phyloP scores from a whole-genome alignment of 2,888 invertebrate species.

The Drosophila formosana region DNA sequence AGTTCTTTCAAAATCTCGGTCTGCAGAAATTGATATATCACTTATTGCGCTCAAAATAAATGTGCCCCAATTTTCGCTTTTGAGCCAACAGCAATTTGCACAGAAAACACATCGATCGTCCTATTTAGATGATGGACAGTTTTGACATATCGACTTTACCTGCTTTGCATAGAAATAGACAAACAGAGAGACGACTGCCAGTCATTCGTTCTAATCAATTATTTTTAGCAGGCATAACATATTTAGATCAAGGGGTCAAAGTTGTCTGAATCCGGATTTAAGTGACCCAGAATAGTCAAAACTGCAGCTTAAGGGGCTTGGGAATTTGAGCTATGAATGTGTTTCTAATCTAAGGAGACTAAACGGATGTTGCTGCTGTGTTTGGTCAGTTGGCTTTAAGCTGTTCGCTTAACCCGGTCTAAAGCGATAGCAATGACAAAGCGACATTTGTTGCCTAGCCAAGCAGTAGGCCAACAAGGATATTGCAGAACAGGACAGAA shows the following conservation, averaged over 20 bases:
- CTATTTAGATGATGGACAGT: conserved; percentile 1
- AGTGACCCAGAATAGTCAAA: conserved; percentile 12
- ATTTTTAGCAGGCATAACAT: not conserved
- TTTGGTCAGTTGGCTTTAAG: conserved; percentile 15
- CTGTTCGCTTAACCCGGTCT: conserved; percentile 58
- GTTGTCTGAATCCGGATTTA: not conserved
- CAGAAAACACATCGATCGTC: not conserved
- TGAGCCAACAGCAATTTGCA: not conserved
- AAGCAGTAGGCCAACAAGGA: conserved; percentile 32
- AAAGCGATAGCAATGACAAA: conserved; percentile 48
- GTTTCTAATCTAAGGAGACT: conserved; percentile 35
- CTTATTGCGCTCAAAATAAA: not conserved
- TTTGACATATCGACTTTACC: conserved; percentile 3
- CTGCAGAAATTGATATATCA: not conserved
- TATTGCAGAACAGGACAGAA: not conserved
- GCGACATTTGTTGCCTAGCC: conserved; percentile 58
- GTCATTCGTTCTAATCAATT: conserved; percentile 2
- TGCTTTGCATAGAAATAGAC: conserved; percentile 2
- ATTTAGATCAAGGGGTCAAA: conserved; percentile 6
- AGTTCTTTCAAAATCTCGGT: not conserved
- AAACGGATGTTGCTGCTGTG: conserved; percentile 19
- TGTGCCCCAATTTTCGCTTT: not conserved
- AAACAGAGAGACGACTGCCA: not conserved
- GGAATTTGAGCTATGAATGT: conserved; percentile 7
- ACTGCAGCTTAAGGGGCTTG: not conserved